Conservation (phyloP, 2,888 invertebrate genomes). For the Dryomyza anilis region DNA sequence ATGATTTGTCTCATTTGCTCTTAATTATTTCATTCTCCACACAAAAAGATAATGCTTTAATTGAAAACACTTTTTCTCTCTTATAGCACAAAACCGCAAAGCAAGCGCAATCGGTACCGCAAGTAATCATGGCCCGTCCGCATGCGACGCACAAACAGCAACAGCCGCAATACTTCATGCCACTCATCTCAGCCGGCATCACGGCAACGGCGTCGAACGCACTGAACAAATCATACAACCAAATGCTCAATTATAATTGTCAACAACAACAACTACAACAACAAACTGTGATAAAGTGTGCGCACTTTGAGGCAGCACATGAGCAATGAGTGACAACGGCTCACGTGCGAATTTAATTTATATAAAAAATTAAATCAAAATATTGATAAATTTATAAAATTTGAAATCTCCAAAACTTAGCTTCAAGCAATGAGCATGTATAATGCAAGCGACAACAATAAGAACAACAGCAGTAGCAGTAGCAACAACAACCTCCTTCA, state of each 20-base stretch:
- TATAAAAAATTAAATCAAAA: no score
- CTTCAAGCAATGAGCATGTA: constrained; percentile 14
- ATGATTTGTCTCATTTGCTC: neutral
- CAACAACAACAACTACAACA: neutral
- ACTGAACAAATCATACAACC: no score
- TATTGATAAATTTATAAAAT: neutral
- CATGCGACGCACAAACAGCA: no score
- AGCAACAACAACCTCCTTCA: constrained; percentile 13
- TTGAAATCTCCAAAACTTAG: neutral
- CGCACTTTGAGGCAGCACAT: neutral
- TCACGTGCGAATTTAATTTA: no score
- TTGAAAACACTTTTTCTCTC: neutral
- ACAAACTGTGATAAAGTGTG: constrained; percentile 12
- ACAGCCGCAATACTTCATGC: neutral
- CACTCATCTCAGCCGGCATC: neutral
- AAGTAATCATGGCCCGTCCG: no score
- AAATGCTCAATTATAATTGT: constrained; percentile 16
- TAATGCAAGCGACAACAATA: constrained; percentile 14
- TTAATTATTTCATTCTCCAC: no score
- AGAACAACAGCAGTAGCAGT: neutral
- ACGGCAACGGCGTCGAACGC: neutral
- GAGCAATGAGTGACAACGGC: neutral
- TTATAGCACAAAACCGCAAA: neutral
- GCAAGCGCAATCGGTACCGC: neutral
- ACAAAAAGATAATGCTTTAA: neutral